These are phyloP conservation scores for Synergus japonicus DNA, from an alignment of 2,888 invertebrate species.

Conservation along the genomic window DNA sequence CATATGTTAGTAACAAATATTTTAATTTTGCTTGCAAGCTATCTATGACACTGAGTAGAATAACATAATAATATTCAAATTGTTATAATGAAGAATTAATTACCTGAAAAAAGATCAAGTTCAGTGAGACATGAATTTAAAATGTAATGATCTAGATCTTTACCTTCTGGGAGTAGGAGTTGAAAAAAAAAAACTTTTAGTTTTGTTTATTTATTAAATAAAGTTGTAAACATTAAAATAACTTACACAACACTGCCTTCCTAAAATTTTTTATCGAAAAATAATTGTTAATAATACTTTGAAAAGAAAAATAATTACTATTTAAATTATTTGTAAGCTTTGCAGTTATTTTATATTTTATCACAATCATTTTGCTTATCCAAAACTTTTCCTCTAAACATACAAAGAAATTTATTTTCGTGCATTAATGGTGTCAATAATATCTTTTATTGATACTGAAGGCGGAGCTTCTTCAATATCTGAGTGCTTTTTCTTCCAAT, in stretches of 20 bases:
- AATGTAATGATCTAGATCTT: background rate
- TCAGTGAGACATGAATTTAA: background rate
- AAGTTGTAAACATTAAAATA: too few species aligned
- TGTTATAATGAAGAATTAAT: background rate
- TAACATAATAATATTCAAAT: background rate
- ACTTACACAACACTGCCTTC: background rate
- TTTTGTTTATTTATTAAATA: constrained; percentile 48
- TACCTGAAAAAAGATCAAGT: background rate
- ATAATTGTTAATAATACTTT: background rate
- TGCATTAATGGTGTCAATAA: too few species aligned
- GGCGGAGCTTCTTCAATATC: constrained; percentile 51
- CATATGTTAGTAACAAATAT: constrained; percentile 48
- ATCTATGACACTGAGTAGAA: background rate
- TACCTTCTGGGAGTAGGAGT: background rate
- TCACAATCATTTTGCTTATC: too few species aligned
- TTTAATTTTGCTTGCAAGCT: background rate
- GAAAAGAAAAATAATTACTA: too few species aligned
- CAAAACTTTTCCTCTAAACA: too few species aligned
- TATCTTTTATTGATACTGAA: constrained; percentile 37
- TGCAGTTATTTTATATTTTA: too few species aligned
- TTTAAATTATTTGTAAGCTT: too few species aligned
- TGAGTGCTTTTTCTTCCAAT: constrained; percentile 59
- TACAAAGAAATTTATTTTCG: too few species aligned
- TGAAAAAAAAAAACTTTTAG: background rate
- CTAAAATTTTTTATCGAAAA: background rate